Evolutionary conservation across 1,140 invertebrate genomes (phyloP).

Genomic region (Nasonia vitripennis): DNA sequence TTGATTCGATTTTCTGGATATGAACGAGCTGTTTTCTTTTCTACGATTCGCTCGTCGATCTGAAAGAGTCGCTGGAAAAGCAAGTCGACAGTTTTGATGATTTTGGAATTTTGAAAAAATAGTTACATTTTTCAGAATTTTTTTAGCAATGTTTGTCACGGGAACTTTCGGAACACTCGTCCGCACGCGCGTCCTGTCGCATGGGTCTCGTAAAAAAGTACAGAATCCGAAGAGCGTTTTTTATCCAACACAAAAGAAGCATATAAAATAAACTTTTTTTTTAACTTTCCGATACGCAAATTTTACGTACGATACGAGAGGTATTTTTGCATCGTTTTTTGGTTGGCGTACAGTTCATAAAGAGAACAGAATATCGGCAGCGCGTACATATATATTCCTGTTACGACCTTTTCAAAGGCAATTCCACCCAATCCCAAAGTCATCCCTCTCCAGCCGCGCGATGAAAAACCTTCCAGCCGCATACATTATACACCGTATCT

Average conservation of each 20-base stretch:
- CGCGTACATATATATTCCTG: too few species aligned
- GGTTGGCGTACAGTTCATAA: too few species aligned
- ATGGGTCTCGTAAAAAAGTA: not conserved
- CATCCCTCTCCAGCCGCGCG: not conserved
- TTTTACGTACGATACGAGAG: too few species aligned
- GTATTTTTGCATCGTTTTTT: too few species aligned
- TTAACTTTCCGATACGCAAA: too few species aligned
- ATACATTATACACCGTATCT: not conserved
- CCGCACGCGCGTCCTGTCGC: not conserved
- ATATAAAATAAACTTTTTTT: not conserved
- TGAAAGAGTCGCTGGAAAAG: not conserved
- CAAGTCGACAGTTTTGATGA: not conserved
- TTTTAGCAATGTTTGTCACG: too few species aligned
- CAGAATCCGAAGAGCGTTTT: not conserved
- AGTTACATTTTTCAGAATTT: too few species aligned
- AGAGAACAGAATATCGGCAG: too few species aligned
- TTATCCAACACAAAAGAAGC: not conserved
- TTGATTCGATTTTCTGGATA: too few species aligned
- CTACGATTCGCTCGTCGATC: not conserved
- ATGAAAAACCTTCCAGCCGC: not conserved
- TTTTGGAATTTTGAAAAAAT: not conserved
- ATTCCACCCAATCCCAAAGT: not conserved
- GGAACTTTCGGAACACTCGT: not conserved
- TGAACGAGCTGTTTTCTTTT: too few species aligned
- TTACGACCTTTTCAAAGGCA: not conserved